Evolutionary conservation across 2,797 vertebrate species (phyloP).

Genomic region (Clarias fuscus): DNA sequence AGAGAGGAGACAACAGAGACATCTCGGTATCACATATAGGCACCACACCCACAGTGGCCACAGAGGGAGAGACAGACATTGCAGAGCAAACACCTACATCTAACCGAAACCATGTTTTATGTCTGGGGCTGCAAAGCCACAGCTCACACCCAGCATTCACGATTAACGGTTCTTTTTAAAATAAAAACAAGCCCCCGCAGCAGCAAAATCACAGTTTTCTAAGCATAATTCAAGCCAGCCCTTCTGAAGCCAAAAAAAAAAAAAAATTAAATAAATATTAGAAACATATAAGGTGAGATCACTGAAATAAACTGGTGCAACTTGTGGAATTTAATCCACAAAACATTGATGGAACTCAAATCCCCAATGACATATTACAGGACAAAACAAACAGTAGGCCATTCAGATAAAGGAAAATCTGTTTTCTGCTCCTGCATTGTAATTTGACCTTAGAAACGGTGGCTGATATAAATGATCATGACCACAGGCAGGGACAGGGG

Average conservation of each 20-base stretch:
- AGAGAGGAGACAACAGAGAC: conserved; percentile 30
- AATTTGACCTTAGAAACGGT: conserved; percentile 1
- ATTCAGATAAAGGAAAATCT: conserved; percentile 13
- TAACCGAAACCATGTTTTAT: conserved; percentile 65
- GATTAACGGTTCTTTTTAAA: conserved; percentile 43
- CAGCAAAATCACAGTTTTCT: conserved; percentile 18
- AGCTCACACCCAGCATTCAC: conserved; percentile 57
- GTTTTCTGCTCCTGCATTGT: neutral
- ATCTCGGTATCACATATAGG: conserved; percentile 39
- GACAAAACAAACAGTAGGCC: conserved; percentile 5
- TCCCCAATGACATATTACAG: conserved; percentile 6
- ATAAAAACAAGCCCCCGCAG: conserved; percentile 35
- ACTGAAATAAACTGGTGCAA: neutral
- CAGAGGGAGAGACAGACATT: conserved; percentile 23
- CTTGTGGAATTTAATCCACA: neutral
- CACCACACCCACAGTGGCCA: conserved; percentile 30
- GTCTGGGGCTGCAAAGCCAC: conserved; percentile 61
- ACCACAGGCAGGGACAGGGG: conserved; percentile 1
- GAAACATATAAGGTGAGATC: neutral
- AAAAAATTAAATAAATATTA: no score
- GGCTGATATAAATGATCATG: conserved; percentile 8
- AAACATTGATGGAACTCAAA: neutral
- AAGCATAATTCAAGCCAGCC: neutral
- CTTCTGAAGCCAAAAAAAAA: neutral
- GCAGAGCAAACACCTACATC: conserved; percentile 54